Conservation (phyloP, 2,113 vertebrate species). For the Oryctolagus cuniculus region DNA sequence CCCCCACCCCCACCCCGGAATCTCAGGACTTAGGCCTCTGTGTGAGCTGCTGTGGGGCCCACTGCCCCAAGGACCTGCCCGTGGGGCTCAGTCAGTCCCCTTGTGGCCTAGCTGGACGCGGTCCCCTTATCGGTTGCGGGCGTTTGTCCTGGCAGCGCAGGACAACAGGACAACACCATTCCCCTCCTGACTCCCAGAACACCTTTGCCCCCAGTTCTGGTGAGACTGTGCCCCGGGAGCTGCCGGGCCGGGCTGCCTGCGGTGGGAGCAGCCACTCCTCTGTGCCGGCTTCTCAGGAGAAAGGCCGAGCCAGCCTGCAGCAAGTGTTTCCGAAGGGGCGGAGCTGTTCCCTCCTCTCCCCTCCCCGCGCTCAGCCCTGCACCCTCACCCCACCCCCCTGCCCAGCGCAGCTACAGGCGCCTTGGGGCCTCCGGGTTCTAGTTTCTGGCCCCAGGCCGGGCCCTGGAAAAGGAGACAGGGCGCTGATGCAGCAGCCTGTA, state of each 20-base stretch:
- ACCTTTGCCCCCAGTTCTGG: neutral
- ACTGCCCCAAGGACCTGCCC: too few relatives aligned
- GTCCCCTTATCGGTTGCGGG: rapidly evolving
- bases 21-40: neutral
- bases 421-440: neutral
- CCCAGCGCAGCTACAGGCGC: neutral
- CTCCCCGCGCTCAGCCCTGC: neutral
- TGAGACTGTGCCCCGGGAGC: neutral
- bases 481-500: too few relatives aligned
- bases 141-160: rapidly evolving
- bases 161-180: neutral
- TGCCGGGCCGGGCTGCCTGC: neutral
- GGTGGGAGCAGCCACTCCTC: neutral
- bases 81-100: neutral
- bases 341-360: neutral
- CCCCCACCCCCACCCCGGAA: too few relatives aligned
- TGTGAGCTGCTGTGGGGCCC: neutral
- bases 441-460: neutral
- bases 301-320: neutral
- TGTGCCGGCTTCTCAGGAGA: neutral
- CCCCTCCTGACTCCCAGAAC: neutral
- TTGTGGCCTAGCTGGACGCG: neutral
- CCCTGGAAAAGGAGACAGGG: neutral
- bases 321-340: neutral
- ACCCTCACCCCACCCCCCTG: neutral